Percentiles rank a stretch among this genome's conserved stretches.
Evolutionary conservation across 2,113 vertebrate genomes (phyloP).

Genomic region (Aptenodytes patagonicus): DNA sequence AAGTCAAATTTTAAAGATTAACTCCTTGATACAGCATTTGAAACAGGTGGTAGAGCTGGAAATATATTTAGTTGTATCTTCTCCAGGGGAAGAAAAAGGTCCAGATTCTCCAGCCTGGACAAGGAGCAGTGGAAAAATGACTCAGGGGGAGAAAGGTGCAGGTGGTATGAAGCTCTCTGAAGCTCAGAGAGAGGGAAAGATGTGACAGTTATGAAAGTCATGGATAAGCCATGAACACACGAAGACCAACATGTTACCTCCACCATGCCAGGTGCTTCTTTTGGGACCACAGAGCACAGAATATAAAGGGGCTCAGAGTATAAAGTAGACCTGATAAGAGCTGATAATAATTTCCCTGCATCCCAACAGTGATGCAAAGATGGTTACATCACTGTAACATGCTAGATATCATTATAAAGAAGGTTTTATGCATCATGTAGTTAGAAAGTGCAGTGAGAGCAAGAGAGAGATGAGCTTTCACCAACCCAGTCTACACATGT

Average conservation of each 20-base stretch:
- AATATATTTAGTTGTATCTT: background rate
- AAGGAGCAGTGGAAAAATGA: background rate
- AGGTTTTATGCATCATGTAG: background rate
- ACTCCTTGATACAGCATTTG: background rate
- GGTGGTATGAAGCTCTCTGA: background rate
- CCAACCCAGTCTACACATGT: background rate
- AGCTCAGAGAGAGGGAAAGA: background rate
- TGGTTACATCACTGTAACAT: background rate
- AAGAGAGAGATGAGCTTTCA: background rate
- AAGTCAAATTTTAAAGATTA: background rate
- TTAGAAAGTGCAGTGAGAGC: background rate
- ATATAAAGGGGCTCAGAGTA: background rate
- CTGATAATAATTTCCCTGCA: background rate
- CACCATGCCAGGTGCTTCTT: background rate
- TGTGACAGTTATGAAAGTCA: background rate
- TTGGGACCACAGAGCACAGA: background rate
- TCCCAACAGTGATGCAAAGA: background rate
- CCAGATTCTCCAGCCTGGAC: background rate
- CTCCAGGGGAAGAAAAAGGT: background rate
- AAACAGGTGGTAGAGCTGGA: background rate
- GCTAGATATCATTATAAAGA: background rate
- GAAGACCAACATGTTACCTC: background rate
- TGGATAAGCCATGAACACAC: background rate
- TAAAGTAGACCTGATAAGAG: background rate
- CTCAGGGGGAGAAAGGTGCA: background rate